Evolutionary conservation across 2,113 vertebrate species (phyloP), one percentile per base, ranked within the genome.

Genomic region (Oreochromis tanganicae): DNA sequence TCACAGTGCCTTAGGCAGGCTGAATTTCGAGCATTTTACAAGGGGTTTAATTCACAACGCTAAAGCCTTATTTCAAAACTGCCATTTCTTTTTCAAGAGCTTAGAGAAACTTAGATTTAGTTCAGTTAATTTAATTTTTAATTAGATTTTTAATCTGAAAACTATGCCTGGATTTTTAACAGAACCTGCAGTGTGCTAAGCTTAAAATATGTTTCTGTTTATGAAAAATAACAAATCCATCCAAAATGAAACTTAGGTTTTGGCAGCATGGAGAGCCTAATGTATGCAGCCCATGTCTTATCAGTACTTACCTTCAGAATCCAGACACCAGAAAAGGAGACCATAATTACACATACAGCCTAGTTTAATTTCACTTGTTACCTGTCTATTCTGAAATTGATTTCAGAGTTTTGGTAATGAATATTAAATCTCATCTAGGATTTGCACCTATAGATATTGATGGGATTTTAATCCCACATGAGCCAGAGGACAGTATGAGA

Each of bases 311-410:
- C 12, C 21, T 81, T 14, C 5, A 21, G 41, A 80, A 61, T 36
- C 9, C 66, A 82, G 71, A 13, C 55, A 27, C 57, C 46, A 46
- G 43, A 83, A 24, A 54, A 21, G 3, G n/a, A 78, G 19, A 78
- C n/a, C 27, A 75, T 88, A 56, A 78, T 85, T 43, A 52, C 10
- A 55, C 19, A 50, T 6, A 32, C 55, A 34, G 56, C n/a, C 84
- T 43, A 32, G 38, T 52, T 80, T 80, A 68, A 29, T 88, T 80
- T 66, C 66, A 59, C 24, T 85, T 81, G 41, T 68, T 78, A 61
- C 36, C 81, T 82, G 71, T 86, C 81, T 83, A 43, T 83, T 59
- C 56, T 61, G 75, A 90, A 86, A 93, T 91, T 83, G 54, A 92
- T 84, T 86, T 57, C 41, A 85, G n/a, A 63, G 56, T 88, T 84